Base-by-base conservation (phyloP, 1,140 invertebrate species). In the Hycleus phaleratus region DNA sequence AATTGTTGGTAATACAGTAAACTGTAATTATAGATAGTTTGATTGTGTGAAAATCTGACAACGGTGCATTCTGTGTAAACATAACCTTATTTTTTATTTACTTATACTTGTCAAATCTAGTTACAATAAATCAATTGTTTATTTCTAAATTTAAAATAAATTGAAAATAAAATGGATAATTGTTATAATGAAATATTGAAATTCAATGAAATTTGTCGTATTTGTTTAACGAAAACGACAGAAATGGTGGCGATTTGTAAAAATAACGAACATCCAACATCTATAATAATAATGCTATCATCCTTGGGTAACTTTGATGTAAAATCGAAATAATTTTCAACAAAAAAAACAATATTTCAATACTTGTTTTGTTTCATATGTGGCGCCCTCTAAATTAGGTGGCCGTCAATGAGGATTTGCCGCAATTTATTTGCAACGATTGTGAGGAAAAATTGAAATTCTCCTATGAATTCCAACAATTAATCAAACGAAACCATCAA, bases 251-350 rank as follows among this genome's bases (percentile, higher is more conserved):
- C 26, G 44, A 46, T 53, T 32, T 5, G 4, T 45, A 26, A 42
- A 12, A 53, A 53, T 46, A 45, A 8, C 8, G 26, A 45, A 3
- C 5, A 10, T 26, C 18, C 38, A 32, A n/a, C 10, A n/a, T 38
- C 44, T 0, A 18, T 53, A 53, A 45, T 53, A 10, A 32, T 26
- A 10, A 53, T 53, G 51, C 38, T 53, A 32, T 45, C 42, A 11
- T 53, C 51, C 4, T 42, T 53, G 3, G 51, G 51, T 8, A 53
- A 53, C 43, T 38, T 53, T 53, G 51, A 53, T 40, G 51, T 53
- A 46, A 45, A 43, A 11, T 43, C 2, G 2, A 25, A 25, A 9
- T 38, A 8, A 50, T 26, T 48, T 25, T 25, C 42, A 1, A 5
- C 12, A 38, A 26, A 32, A 26, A 46, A 53, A 44, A 10, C 11